phyloP scores from a whole-genome alignment of 1,140 invertebrate genomes.

The Coenobita brevimanus region DNA sequence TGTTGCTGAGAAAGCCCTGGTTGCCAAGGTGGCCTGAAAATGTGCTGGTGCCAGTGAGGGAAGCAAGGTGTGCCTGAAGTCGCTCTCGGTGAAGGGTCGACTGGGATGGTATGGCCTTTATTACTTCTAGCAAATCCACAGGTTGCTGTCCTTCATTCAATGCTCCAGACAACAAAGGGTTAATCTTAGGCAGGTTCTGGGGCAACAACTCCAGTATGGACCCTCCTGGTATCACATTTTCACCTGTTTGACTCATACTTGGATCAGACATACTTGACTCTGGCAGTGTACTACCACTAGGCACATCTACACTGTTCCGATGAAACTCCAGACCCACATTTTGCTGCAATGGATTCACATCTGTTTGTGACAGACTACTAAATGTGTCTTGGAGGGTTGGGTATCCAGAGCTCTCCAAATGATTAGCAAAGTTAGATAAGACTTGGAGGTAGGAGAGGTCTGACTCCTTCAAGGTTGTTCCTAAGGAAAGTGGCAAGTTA shows the following conservation, averaged over 20 bases:
- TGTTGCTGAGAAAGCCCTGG: conserved; percentile 19
- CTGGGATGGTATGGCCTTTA: not conserved
- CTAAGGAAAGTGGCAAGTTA: not conserved
- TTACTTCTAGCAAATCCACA: not conserved
- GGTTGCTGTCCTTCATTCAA: not conserved
- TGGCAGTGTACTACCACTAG: not conserved
- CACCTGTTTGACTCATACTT: too few species aligned
- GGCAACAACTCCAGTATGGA: conserved; percentile 27
- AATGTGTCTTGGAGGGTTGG: not conserved
- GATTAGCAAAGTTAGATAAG: not conserved
- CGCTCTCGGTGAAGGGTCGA: conserved; percentile 7
- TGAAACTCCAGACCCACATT: not conserved
- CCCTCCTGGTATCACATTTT: not conserved
- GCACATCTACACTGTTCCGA: not conserved
- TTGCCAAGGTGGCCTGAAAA: conserved; percentile 32
- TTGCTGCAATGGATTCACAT: not conserved
- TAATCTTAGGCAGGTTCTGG: not conserved
- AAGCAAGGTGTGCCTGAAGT: not conserved
- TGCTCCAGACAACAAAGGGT: not conserved
- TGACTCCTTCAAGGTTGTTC: not conserved
- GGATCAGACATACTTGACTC: not conserved
- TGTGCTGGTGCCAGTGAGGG: conserved; percentile 32
- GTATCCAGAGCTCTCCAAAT: not conserved
- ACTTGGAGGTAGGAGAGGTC: conserved; percentile 7
- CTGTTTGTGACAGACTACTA: not conserved